Evolutionary conservation across 2,888 invertebrate species (phyloP).

Genomic region (Microdon myrmicae): DNA sequence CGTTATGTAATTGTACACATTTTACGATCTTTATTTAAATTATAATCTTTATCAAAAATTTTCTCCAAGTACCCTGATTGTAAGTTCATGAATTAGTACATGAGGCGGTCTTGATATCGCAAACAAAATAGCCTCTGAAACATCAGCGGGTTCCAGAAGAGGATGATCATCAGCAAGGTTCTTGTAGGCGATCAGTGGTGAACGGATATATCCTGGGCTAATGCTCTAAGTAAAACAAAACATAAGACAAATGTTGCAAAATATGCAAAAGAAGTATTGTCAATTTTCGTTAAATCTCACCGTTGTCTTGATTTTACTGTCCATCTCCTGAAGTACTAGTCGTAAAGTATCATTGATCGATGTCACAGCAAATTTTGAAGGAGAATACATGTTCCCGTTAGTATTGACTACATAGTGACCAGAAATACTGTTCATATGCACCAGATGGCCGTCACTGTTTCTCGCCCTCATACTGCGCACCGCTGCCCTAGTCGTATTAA

Average conservation of each 20-base stretch:
- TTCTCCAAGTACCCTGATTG: slow-evolving; percentile 12
- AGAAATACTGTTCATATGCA: slow-evolving; percentile 61
- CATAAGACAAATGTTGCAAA: background rate
- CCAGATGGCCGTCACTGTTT: slow-evolving; percentile 65
- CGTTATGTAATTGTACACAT: too few relatives aligned
- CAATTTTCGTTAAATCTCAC: slow-evolving; percentile 42
- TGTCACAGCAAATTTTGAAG: slow-evolving; percentile 54
- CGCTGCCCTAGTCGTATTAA: slow-evolving; percentile 65
- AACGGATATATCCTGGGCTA: slow-evolving; percentile 1
- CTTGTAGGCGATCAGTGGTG: background rate
- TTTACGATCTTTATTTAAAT: too few relatives aligned
- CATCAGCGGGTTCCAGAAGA: slow-evolving; percentile 21
- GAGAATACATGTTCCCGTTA: slow-evolving; percentile 51
- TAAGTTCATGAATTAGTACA: slow-evolving; percentile 40
- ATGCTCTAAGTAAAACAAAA: background rate
- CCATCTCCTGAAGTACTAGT: slow-evolving; percentile 52
- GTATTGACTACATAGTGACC: slow-evolving; percentile 50
- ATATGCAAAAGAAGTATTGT: too few relatives aligned
- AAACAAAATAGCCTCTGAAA: slow-evolving; percentile 30
- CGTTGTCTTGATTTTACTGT: slow-evolving; percentile 54
- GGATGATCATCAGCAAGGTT: background rate
- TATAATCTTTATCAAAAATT: background rate
- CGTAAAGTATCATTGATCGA: slow-evolving; percentile 54
- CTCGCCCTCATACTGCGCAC: slow-evolving; percentile 65
- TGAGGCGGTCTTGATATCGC: slow-evolving; percentile 38